Evolutionary conservation across 2,888 invertebrate genomes (phyloP), one percentile per base, ranked within the genome.

Genomic region (Andrena praecox): DNA sequence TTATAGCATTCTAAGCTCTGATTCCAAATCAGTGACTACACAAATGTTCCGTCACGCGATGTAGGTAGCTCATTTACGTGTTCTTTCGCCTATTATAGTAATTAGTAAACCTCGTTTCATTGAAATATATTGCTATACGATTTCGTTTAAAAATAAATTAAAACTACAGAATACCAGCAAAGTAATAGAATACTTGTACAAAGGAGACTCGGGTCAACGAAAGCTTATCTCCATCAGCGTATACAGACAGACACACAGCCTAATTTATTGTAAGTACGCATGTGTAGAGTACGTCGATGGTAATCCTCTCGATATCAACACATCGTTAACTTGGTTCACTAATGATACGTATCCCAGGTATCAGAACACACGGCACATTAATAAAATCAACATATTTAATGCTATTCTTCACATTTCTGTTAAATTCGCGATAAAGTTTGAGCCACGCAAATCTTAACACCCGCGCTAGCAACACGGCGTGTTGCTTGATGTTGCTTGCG

Each of bases 371-470:
- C n/a, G n/a, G n/a, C 33, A 16, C 5, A 20, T 20, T 35, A 31
- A 62, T 31, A 35, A n/a, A n/a, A 60, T 33, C 20, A 16, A 33
- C 35, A 33, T 16, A 20, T 20, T 8, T 31, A 12, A 12, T 20
- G n/a, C 16, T 8, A 50, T 3, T 33, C 29, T 24, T 16, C 16
- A 29, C 0, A 50, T 8, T 27, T n/a, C 6, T 2, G 2, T 16
- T 4, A 81, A 79, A 63, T 56, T 69, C 74, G 69, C 76, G 20
- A 31, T n/a, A 27, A 10, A 50, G 42, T 20, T 20, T 27, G 7
- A 48, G 12, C 62, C 24, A 56, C 54, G 8, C 62, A 63, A 27
- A 69, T 74, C n/a, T 20, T 29, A 31, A 66, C 31, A 24, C 35
- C 12, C 20, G 72, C 69, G 77, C 68, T 52, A 12, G 31, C 20